Conservation (phyloP, 2,888 invertebrate genomes). For the Dorcus hopei region DNA sequence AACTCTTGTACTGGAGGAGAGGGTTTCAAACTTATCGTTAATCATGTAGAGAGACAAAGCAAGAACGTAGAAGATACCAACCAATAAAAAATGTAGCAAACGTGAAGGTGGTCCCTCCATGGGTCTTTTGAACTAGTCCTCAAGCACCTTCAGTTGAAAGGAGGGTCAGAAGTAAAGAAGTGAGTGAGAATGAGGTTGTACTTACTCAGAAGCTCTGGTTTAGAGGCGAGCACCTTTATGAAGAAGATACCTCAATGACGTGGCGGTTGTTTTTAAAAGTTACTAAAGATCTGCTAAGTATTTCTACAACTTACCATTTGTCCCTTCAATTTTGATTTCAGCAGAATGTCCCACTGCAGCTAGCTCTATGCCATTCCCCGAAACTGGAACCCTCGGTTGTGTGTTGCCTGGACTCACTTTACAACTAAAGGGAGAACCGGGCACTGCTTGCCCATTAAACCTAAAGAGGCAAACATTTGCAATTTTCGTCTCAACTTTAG, state of each 20-base stretch:
- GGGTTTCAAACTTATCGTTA: too few relatives aligned
- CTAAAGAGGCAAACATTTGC: slow-evolving; percentile 35
- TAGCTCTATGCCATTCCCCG: slow-evolving; percentile 66
- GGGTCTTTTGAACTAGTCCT: too few relatives aligned
- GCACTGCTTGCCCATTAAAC: slow-evolving; percentile 72
- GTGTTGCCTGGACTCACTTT: slow-evolving; percentile 66
- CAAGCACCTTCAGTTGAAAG: too few relatives aligned
- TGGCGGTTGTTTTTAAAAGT: too few relatives aligned
- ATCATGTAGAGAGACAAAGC: too few relatives aligned
- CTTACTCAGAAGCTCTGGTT: too few relatives aligned
- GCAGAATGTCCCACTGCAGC: slow-evolving; percentile 66
- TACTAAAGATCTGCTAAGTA: not conserved
- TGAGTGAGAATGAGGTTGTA: too few relatives aligned
- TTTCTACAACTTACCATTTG: slow-evolving; percentile 41
- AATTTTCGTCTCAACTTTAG: not conserved
- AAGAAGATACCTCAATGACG: not conserved
- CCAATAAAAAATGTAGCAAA: not conserved
- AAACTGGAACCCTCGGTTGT: slow-evolving; percentile 60
- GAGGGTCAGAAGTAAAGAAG: too few relatives aligned
- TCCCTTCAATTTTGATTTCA: slow-evolving; percentile 56
- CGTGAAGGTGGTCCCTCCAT: too few relatives aligned
- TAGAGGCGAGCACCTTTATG: too few relatives aligned
- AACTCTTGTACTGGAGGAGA: too few relatives aligned
- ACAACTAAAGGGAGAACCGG: slow-evolving; percentile 93
- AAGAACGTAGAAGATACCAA: not conserved